phyloP scores from a whole-genome alignment of 2,888 invertebrate genomes.

The Lepidochrysops patricia region DNA sequence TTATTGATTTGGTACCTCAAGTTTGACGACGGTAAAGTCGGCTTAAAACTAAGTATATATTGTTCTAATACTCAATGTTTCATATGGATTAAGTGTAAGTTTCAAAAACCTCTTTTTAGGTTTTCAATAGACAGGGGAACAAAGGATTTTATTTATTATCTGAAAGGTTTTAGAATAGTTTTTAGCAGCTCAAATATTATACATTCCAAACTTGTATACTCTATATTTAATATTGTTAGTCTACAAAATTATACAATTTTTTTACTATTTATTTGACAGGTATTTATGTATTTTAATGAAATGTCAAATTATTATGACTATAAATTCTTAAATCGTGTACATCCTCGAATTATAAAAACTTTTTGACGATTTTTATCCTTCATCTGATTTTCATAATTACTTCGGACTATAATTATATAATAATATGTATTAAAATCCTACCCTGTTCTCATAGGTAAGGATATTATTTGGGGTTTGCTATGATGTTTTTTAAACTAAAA shows the following conservation, averaged over 20 bases:
- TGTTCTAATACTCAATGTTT: conserved; percentile 18
- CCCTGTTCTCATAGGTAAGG: too few relatives aligned
- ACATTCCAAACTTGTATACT: not conserved
- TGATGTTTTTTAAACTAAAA: not conserved
- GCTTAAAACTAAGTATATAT: conserved; percentile 57
- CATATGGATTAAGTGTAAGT: conserved; percentile 16
- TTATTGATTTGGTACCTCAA: conserved; percentile 27
- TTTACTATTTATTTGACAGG: not conserved
- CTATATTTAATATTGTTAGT: not conserved
- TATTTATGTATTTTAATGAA: not conserved
- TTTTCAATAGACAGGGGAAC: not conserved
- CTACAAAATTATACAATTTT: not conserved
- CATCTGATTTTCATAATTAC: too few relatives aligned
- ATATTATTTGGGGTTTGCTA: not conserved
- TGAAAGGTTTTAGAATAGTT: not conserved
- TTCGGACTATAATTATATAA: too few relatives aligned
- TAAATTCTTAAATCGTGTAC: not conserved
- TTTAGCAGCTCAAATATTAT: not conserved
- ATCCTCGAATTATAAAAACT: not conserved
- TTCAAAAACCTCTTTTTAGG: conserved; percentile 8
- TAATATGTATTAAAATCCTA: too few relatives aligned
- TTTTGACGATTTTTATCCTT: too few relatives aligned
- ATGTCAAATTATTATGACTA: not conserved
- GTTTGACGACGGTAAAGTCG: conserved; percentile 32
- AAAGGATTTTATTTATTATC: not conserved